Conservation (phyloP, 2,113 vertebrate genomes). For the Corythornis madagascariensis region DNA sequence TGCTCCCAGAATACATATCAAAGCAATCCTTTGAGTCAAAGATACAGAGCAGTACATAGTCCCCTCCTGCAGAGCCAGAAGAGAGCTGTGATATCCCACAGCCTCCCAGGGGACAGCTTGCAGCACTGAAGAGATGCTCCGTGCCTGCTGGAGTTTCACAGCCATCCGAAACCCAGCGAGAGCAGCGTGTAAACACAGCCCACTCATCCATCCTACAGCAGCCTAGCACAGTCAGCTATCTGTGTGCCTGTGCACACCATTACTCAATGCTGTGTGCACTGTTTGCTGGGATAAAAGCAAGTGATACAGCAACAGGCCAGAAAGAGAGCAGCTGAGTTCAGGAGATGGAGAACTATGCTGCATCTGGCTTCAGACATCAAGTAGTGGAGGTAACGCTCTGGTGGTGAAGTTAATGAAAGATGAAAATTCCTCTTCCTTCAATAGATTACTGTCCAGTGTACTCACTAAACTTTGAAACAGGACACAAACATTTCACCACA, state of each 20-base stretch:
- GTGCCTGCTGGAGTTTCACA: not conserved
- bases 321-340: not conserved
- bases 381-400: not conserved
- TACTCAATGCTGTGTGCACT: not conserved
- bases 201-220: not conserved
- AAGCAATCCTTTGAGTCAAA: not conserved
- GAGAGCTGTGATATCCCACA: not conserved
- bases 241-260: accelerated
- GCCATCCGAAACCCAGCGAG: not conserved
- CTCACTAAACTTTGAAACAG: not conserved
- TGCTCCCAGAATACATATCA: not conserved
- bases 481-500: not conserved
- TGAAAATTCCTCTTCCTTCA: not conserved
- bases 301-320: not conserved
- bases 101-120: not conserved
- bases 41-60: not conserved
- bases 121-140: not conserved
- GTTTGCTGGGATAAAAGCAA: not conserved
- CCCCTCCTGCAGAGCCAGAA: not conserved
- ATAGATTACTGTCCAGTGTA: not conserved
- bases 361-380: not conserved
- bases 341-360: not conserved
- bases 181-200: not conserved
- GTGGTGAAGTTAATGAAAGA: not conserved
- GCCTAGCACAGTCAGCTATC: not conserved